These are phyloP conservation scores for Varanus salvator DNA, from an alignment of 2,113 vertebrate species.

Conservation along the genomic window DNA sequence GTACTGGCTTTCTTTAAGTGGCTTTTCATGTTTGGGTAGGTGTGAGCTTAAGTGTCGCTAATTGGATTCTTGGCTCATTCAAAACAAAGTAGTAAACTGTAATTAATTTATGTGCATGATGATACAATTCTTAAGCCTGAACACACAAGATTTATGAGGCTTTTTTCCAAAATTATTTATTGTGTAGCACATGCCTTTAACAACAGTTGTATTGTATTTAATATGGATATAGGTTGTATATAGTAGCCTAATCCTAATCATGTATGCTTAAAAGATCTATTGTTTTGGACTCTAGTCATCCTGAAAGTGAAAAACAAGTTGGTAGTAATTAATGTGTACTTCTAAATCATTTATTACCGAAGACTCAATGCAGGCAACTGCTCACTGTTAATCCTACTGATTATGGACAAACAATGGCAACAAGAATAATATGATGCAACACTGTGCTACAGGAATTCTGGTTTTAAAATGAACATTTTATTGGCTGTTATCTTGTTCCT, in stretches of 20 bases:
- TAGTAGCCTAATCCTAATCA: neutral
- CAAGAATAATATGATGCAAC: neutral
- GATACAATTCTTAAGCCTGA: neutral
- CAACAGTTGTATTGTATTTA: neutral
- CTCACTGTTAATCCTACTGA: neutral
- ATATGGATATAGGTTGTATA: neutral
- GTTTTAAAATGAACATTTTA: neutral
- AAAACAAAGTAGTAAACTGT: neutral
- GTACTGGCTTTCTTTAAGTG: neutral
- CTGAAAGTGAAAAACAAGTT: neutral
- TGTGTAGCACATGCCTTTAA: neutral
- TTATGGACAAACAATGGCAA: neutral
- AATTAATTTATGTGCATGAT: neutral
- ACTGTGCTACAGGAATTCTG: neutral
- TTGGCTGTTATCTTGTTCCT: neutral
- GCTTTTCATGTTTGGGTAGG: neutral
- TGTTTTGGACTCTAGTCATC: neutral
- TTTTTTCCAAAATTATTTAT: neutral
- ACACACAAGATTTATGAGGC: neutral
- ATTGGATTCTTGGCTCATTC: neutral
- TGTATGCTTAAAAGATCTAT: neutral
- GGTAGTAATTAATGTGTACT: neutral
- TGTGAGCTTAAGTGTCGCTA: neutral
- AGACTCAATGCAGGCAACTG: neutral
- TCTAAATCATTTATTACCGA: neutral